Conservation (phyloP, 2,113 vertebrate genomes). For the Megaceryle maxima region DNA sequence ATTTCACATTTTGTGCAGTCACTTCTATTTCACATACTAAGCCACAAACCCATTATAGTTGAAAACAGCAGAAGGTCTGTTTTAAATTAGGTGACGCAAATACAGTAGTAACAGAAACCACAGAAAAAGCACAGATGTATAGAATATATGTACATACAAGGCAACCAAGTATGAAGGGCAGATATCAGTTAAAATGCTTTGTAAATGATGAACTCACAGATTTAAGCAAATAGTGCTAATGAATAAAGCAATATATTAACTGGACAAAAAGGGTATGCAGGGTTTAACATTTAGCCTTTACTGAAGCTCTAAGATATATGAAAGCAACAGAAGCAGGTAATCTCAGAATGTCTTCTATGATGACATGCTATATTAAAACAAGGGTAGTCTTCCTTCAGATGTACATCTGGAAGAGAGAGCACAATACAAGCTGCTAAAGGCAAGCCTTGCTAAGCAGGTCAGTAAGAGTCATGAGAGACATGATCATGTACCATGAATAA, state of each 20-base stretch:
- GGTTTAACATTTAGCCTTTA: background rate
- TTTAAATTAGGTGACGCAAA: constrained; percentile 77
- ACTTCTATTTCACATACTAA: constrained; percentile 73
- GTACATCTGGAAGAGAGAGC: background rate
- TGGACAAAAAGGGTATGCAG: background rate
- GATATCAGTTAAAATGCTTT: background rate
- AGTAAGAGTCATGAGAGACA: background rate
- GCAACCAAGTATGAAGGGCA: background rate
- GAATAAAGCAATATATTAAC: background rate
- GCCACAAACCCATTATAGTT: constrained; percentile 65
- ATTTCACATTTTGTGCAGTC: constrained; percentile 74
- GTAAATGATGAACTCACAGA: background rate
- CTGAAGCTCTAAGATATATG: background rate
- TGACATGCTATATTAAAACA: background rate
- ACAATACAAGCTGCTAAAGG: background rate
- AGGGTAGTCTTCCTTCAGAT: background rate
- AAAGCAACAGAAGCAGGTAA: background rate
- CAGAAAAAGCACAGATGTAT: constrained; percentile 15
- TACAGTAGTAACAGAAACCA: constrained; percentile 61
- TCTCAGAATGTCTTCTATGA: background rate
- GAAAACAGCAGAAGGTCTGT: constrained; percentile 73
- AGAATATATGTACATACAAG: background rate
- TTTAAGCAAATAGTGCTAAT: background rate
- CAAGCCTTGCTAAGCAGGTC: background rate
- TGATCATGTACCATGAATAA: background rate